Evolutionary conservation across 2,113 vertebrate genomes (phyloP).

Genomic region (Cryptomyrus ogoouensis): DNA sequence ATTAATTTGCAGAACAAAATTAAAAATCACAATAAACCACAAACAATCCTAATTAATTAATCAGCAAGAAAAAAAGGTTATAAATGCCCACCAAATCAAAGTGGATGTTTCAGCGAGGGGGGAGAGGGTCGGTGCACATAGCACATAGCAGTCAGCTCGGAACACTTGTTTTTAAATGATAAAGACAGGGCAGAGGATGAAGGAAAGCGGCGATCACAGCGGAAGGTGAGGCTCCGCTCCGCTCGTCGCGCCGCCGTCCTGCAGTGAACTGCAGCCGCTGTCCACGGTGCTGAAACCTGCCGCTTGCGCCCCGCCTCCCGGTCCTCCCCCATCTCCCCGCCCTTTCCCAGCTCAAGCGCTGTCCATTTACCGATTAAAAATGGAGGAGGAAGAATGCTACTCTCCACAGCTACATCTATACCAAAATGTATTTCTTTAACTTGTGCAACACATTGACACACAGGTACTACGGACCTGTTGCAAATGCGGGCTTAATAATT

Average conservation of each 20-base stretch:
- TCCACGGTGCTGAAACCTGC: slow-evolving; percentile 57
- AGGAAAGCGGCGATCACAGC: background rate
- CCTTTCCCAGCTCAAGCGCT: slow-evolving; percentile 26
- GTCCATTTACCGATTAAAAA: slow-evolving; percentile 14
- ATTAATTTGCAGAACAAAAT: background rate
- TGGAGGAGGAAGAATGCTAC: background rate
- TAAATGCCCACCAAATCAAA: background rate
- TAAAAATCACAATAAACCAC: background rate
- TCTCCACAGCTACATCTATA: background rate
- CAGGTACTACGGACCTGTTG: background rate
- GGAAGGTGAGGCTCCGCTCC: background rate
- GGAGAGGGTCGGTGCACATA: background rate
- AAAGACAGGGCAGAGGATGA: background rate
- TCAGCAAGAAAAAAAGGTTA: background rate
- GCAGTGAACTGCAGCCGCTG: slow-evolving; percentile 53
- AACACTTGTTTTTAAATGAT: slow-evolving; percentile 6
- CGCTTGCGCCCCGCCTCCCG: slow-evolving; percentile 32
- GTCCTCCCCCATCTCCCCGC: slow-evolving; percentile 31
- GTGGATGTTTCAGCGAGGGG: background rate
- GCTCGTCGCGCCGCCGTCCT: slow-evolving; percentile 22
- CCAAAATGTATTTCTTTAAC: background rate
- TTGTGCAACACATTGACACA: background rate
- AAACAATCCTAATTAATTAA: background rate
- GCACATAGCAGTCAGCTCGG: background rate
- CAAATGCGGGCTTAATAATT: background rate